phyloP scores from a whole-genome alignment of 2,113 vertebrate genomes.

The Apteryx mantelli region DNA sequence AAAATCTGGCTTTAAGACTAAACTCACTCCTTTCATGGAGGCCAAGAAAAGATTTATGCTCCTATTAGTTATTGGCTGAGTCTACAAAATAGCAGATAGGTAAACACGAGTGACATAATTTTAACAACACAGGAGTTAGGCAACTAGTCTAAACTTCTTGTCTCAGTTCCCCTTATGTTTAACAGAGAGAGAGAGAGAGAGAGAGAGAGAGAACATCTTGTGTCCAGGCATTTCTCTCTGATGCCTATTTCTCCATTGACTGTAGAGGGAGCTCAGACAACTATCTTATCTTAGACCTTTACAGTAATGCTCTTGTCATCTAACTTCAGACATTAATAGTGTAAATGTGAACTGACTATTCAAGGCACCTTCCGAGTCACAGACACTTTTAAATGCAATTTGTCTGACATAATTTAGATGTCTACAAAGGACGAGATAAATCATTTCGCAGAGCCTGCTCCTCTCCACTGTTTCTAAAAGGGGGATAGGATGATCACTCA shows the following conservation, averaged over 20 bases:
- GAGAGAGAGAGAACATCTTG: neutral
- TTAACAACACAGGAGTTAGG: accelerated
- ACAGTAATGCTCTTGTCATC: accelerated
- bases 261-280: neutral
- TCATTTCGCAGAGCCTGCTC: neutral
- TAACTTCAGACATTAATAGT: neutral
- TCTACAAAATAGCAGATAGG: neutral
- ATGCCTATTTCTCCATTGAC: neutral
- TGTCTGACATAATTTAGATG: neutral
- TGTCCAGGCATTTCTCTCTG: neutral
- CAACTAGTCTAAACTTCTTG: neutral
- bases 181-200: neutral
- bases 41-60: neutral
- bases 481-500: neutral
- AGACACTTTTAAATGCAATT: accelerated
- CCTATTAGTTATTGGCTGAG: neutral
- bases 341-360: neutral
- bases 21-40: accelerated
- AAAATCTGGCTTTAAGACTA: neutral
- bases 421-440: neutral
- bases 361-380: neutral
- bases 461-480: neutral
- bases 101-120: neutral
- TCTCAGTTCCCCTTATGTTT: neutral
- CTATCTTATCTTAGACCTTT: neutral